Base-by-base conservation (phyloP, 2,113 vertebrate species). In the Anguilla japonica region DNA sequence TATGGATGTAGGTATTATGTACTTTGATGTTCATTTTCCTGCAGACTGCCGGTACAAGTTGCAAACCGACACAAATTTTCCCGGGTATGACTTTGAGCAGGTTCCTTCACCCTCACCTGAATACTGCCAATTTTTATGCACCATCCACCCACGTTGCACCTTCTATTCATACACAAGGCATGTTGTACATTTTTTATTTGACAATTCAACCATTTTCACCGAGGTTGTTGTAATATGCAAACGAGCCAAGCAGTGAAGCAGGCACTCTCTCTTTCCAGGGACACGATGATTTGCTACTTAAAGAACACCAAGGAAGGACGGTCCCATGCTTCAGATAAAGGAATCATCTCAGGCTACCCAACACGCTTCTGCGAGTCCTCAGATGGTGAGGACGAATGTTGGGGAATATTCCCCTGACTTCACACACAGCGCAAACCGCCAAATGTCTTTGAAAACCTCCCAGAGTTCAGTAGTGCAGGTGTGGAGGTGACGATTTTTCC, bases 121-220 rank as follows among this genome's bases (percentile, higher is more conserved):
- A 46, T 89, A 93, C 83, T 94, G 94, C 87, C 92, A 86, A 53
- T 6, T 1, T 0, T 53, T 95, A 82, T 95, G 94, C 85, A 88
- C 91, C 3, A 83, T 56, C 82, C 88, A 94, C 53, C 91, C 91
- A 3, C 1, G 0, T 4, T 95, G 94, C 67, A 90, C 89, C 71
- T 93, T 56, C 92, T 94, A 94, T 89, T 63, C 93, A 18, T 91
- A 79, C 71, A 7, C 18, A 40, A 50, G 26, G 0, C 40, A 53
- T 75, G 34, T 56, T 56, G 53, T 56, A 56, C 8, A 11, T 56
- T 56, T 56, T 8, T 56, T 15, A 56, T 56, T 56, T 2, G 14
- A 14, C 2, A 8, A 15, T 26, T 75, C 22, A 75, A 75, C 22
- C 67, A 20, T 34, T 34, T 34, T 34, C 34, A 34, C 1, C 1